Base-by-base conservation (phyloP, 1,140 invertebrate genomes). In the Philotrypesis tridentata region DNA sequence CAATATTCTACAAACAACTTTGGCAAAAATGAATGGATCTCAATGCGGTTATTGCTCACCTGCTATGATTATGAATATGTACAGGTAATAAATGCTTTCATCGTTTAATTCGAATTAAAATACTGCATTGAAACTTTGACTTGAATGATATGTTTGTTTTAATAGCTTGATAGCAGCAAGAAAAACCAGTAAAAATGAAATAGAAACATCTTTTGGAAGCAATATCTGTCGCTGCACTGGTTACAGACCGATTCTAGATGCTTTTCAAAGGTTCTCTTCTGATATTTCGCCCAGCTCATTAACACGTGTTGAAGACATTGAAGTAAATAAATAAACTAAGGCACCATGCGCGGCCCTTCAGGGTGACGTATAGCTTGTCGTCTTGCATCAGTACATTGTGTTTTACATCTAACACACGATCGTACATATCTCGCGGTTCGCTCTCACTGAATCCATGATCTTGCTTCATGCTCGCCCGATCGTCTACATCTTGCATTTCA, bases 211-310 rank as follows among this genome's bases (percentile, higher is more conserved):
- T 0, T 95, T 97, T 87, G 95, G 95, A 2, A 94, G 97, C 73
- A 97, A 97, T 86, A 94, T 97, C 23, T 97, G 97, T 83, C 93
- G 97, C 65, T 97, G 97, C 88, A 98, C 97, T 1, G 97, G 97
- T 0, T 98, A 97, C 85, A 92, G 97, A 80, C 94, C 97, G 1
- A 97, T 97, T 85, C 90, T 97, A 61, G 95, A 97, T 83, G 94
- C 96, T 29, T 97, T 97, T 87, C 97, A 97, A 89, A 94, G 95
- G 1, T 94, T 96, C 78, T 94, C 94, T 0, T 88, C 85, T 1
- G 95, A 96, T 85, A 93, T 93, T 0, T 85, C 89, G 27, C 85
- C 89, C 1, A 82, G 92, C 25, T 85, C 93, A 21, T 87, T 92
- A 25, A 86, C 92, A 23, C 90, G 88, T 55, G 90, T 93, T 70